Conservation (phyloP, 2,888 invertebrate genomes). For the Bibio marci region DNA sequence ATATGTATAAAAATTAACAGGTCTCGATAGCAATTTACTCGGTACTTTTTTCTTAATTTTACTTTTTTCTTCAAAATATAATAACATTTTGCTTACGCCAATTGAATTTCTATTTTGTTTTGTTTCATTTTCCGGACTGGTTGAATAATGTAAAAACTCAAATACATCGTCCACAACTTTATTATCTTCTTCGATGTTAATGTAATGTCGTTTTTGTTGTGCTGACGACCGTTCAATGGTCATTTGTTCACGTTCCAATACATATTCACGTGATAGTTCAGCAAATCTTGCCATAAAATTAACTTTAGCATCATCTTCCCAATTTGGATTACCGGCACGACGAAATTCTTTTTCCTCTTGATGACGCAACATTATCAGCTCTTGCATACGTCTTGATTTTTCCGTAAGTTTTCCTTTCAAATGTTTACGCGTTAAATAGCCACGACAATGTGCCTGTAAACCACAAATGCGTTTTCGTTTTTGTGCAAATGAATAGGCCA, state of each 20-base stretch:
- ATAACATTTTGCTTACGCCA: slow-evolving; percentile 26
- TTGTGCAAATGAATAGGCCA: slow-evolving; percentile 52
- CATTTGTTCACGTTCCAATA: slow-evolving; percentile 31
- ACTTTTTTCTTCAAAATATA: slow-evolving; percentile 25
- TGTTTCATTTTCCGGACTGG: slow-evolving; percentile 18
- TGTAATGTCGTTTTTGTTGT: slow-evolving; percentile 20
- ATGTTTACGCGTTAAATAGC: slow-evolving; percentile 49
- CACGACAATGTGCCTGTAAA: slow-evolving; percentile 62
- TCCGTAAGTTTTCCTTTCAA: slow-evolving; percentile 33
- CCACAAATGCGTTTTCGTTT: slow-evolving; percentile 45
- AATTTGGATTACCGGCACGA: slow-evolving; percentile 44
- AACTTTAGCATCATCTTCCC: slow-evolving; percentile 40
- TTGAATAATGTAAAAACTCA: slow-evolving; percentile 40
- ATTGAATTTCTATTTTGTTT: slow-evolving; percentile 4
- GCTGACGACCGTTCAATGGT: slow-evolving; percentile 14
- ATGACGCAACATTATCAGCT: slow-evolving; percentile 34
- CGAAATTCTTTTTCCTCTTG: slow-evolving; percentile 42
- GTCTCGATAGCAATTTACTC: slow-evolving; percentile 26
- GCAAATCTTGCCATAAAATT: slow-evolving; percentile 51
- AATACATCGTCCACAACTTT: slow-evolving; percentile 51
- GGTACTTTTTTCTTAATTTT: slow-evolving; percentile 23
- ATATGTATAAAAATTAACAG: slow-evolving; percentile 18
- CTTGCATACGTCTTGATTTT: slow-evolving; percentile 23
- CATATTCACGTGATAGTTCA: slow-evolving; percentile 39
- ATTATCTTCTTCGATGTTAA: slow-evolving; percentile 34